phyloP scores from a whole-genome alignment of 1,140 invertebrate species.

The Drosophila kanapiae region DNA sequence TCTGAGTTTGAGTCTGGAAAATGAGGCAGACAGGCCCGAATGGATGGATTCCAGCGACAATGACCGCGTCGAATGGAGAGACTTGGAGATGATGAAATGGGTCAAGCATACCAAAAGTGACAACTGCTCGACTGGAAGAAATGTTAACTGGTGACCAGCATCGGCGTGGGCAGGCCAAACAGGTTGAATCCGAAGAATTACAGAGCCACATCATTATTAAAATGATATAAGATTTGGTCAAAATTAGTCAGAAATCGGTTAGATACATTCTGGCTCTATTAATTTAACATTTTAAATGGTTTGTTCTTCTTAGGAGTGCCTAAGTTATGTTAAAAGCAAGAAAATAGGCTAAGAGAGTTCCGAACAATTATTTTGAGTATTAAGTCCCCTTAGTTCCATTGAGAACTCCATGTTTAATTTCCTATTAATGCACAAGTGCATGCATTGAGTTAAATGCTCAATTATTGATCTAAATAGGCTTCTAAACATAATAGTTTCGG shows the following conservation, averaged over 20 bases:
- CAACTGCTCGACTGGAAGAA: conserved; percentile 55
- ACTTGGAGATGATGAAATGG: conserved; percentile 69
- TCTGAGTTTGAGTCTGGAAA: conserved; percentile 21
- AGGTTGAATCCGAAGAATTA: background rate
- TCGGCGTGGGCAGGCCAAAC: conserved; percentile 14
- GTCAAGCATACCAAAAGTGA: conserved; percentile 77
- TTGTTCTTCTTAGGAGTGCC: fast-evolving
- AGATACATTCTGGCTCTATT: too few species aligned
- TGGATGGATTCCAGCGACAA: conserved; percentile 47
- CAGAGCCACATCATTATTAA: too few species aligned
- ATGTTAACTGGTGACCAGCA: conserved; percentile 16
- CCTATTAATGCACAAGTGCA: background rate
- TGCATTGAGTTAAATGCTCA: background rate
- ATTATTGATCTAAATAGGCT: background rate
- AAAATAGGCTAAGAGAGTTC: background rate
- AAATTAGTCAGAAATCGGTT: background rate
- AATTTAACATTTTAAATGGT: background rate
- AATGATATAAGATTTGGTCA: background rate
- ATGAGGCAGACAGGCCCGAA: conserved; percentile 26
- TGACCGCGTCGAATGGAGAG: conserved; percentile 44
- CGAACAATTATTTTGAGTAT: background rate
- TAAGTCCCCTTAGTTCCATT: too few species aligned
- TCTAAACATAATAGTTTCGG: background rate
- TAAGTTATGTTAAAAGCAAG: too few species aligned
- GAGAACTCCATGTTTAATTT: background rate